Conservation (phyloP, 2,113 vertebrate genomes). For the Scomber japonicus region DNA sequence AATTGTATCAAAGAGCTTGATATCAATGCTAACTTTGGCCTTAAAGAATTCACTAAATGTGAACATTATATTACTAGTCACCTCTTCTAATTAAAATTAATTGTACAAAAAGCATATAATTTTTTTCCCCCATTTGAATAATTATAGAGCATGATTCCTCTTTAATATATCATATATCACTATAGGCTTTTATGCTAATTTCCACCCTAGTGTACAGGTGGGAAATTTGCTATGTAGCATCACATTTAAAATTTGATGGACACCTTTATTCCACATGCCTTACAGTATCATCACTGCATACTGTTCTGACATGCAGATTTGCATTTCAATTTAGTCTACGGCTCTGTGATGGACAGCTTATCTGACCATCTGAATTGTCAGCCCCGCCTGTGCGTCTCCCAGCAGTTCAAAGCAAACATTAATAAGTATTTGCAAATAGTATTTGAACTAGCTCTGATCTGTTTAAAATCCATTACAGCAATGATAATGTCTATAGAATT, state of each 20-base stretch:
- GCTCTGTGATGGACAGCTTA: slow-evolving; percentile 56
- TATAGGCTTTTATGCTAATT: slow-evolving; percentile 49
- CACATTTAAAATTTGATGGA: slow-evolving; percentile 64
- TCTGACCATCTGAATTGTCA: slow-evolving; percentile 52
- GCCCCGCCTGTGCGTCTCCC: slow-evolving; percentile 37
- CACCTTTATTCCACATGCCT: slow-evolving; percentile 48
- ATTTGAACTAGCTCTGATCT: slow-evolving; percentile 48
- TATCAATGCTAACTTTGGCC: slow-evolving; percentile 25
- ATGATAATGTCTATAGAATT: slow-evolving; percentile 27
- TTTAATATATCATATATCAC: slow-evolving; percentile 37
- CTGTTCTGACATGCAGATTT: slow-evolving; percentile 15
- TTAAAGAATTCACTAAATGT: slow-evolving; percentile 34
- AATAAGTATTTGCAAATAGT: slow-evolving; percentile 56
- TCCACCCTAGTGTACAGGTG: not conserved
- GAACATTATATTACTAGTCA: slow-evolving; percentile 27
- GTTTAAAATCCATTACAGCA: slow-evolving; percentile 42
- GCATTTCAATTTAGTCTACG: slow-evolving; percentile 33
- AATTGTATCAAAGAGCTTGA: slow-evolving; percentile 21
- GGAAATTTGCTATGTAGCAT: slow-evolving; percentile 26
- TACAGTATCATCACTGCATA: not conserved
- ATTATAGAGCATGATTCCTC: slow-evolving; percentile 22
- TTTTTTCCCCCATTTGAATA: slow-evolving; percentile 41
- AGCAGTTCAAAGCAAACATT: slow-evolving; percentile 50
- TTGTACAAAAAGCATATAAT: slow-evolving; percentile 19
- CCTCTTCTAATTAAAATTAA: slow-evolving; percentile 26